These are phyloP conservation scores for Troides oblongomaculatus DNA, from an alignment of 2,888 invertebrate species.

Conservation along the genomic window DNA sequence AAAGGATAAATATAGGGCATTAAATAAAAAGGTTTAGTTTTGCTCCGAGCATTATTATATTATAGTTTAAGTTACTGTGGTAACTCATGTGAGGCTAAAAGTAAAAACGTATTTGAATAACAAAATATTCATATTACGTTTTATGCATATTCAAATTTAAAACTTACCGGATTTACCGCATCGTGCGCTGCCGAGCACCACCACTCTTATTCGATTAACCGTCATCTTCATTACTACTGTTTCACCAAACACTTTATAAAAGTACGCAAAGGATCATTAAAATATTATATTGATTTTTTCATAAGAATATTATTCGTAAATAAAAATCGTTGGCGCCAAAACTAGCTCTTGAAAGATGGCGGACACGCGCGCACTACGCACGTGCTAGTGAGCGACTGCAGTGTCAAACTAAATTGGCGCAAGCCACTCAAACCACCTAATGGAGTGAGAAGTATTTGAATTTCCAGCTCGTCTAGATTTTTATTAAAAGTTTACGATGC, in stretches of 20 bases:
- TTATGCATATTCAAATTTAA: conserved; percentile 31
- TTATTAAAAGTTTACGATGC: conserved; percentile 26
- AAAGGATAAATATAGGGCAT: conserved; percentile 35
- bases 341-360: conserved; percentile 65
- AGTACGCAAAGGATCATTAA: conserved; percentile 42
- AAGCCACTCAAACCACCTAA: conserved; percentile 58
- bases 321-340: conserved; percentile 60
- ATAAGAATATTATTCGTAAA: conserved; percentile 27
- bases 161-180: conserved; percentile 88
- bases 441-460: conserved; percentile 42
- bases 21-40: conserved; percentile 42
- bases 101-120: neutral
- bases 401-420: conserved; percentile 72
- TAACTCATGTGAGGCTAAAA: neutral
- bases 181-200: conserved; percentile 86
- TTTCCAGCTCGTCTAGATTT: conserved; percentile 34
- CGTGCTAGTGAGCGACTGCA: conserved; percentile 72
- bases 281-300: conserved; percentile 35
- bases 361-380: conserved; percentile 72
- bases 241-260: conserved; percentile 48
- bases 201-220: conserved; percentile 88
- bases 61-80: neutral
- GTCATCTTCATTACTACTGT: conserved; percentile 83
- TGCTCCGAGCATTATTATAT: conserved; percentile 1
- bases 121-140: neutral